Base-by-base conservation (phyloP, 2,888 invertebrate species). In the Neocrepidodera transversa region DNA sequence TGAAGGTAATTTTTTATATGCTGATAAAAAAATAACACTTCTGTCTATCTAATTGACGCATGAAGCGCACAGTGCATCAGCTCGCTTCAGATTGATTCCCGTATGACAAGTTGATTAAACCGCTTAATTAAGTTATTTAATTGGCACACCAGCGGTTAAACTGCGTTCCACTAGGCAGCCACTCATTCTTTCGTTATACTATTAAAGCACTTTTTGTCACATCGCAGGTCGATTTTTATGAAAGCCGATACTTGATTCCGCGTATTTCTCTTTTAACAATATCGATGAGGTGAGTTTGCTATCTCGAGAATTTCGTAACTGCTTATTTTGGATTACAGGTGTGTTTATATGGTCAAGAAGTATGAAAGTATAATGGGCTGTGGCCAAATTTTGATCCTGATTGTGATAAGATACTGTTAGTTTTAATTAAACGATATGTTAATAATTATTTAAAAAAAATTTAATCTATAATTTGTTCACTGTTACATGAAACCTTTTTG, bases 101-200 rank as follows among this genome's bases (percentile, higher is more conserved):
- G 79, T 79, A 78, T 81, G 82, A 82, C 82, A 82, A 80, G 80
- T 81, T 82, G 82, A 82, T 82, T 82, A 82, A 82, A 79, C 78
- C 80, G 80, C 79, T 82, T 82, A 82, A 83, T 83, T 82, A 82
- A 82, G 82, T 82, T 80, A 81, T 82, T 82, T 83, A 82, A 82
- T 82, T 82, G 81, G 76, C 71, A 69, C 72, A 70, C 64, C 73
- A 71, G 72, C 74, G 74, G 73, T 68, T 28, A 70, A 71, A 74
- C 73, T 69, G 71, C 72, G 69, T 69, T 69, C 64, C 69, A 61
- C 60, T 45, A 52, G 54, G 49, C 61, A 49, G 56, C 61, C 60
- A 56, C 55, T n/a, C 53, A 58, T 59, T 61, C 60, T 61, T 61
- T 61, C 58, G 49, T 51, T 58, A 53, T 56, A 61, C 61, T 56